These are phyloP conservation scores for Acanthopagrus latus DNA, from an alignment of 2,797 vertebrate species.

Conservation along the genomic window DNA sequence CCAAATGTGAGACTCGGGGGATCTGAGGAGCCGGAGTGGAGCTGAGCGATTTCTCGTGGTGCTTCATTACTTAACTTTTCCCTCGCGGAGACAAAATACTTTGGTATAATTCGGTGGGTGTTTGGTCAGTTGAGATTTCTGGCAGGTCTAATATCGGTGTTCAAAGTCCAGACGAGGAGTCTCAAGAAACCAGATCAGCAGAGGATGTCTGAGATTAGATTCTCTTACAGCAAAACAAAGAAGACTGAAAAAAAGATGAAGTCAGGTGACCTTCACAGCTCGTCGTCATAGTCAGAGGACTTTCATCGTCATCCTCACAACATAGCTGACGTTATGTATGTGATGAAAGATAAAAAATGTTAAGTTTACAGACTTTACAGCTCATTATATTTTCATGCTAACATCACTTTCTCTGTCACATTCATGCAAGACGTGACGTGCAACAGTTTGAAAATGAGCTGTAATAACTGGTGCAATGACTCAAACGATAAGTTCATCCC, in stretches of 20 bases:
- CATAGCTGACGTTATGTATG: too few species aligned
- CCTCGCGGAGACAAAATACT: slow-evolving; percentile 13
- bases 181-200: background rate
- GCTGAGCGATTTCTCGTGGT: slow-evolving; percentile 43
- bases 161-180: background rate
- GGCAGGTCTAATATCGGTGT: background rate
- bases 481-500: too few species aligned
- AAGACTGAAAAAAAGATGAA: background rate
- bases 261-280: background rate
- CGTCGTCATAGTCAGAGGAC: too few species aligned
- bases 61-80: slow-evolving; percentile 60
- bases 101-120: slow-evolving; percentile 12
- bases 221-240: background rate
- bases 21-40: slow-evolving; percentile 37
- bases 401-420: too few species aligned
- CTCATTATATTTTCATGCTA: too few species aligned
- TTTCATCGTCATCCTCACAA: too few species aligned
- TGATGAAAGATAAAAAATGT: too few species aligned
- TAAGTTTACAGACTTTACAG: too few species aligned
- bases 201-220: background rate
- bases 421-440: too few species aligned
- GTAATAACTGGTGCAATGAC: too few species aligned
- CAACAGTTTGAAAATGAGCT: too few species aligned
- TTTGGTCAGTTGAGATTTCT: slow-evolving; percentile 12
- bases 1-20: slow-evolving; percentile 69